phyloP scores from a whole-genome alignment of 2,113 vertebrate species.

The Nematolebias whitei region DNA sequence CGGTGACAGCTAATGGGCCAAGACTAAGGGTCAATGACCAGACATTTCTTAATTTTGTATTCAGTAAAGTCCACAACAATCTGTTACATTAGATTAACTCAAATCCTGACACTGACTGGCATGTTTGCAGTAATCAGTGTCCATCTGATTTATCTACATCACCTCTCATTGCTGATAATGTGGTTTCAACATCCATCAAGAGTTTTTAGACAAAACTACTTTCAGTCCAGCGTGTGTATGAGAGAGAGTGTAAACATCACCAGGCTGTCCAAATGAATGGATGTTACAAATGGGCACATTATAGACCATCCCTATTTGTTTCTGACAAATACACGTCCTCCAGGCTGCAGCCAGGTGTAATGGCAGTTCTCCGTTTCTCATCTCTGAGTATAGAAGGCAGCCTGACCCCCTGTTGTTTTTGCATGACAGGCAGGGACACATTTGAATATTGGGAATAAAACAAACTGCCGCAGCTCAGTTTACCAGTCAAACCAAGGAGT shows the following conservation, averaged over 20 bases:
- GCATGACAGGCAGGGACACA: conserved; percentile 22
- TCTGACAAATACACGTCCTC: conserved; percentile 58
- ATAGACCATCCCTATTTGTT: conserved; percentile 44
- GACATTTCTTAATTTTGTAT: conserved; percentile 46
- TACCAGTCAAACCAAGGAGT: conserved; percentile 20
- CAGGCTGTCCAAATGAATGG: conserved; percentile 44
- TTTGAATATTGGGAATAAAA: conserved; percentile 23
- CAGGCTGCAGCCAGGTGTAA: conserved; percentile 56
- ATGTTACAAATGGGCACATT: conserved; percentile 45
- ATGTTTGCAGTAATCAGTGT: conserved; percentile 46
- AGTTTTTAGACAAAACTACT: conserved; percentile 58
- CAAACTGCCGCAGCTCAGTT: conserved; percentile 11
- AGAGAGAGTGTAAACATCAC: conserved; percentile 32
- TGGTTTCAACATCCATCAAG: conserved; percentile 55
- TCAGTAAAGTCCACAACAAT: conserved; percentile 12
- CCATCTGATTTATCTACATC: conserved; percentile 55
- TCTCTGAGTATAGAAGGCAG: conserved; percentile 22
- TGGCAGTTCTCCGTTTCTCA: conserved; percentile 42
- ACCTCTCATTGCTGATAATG: conserved; percentile 53
- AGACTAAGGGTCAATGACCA: conserved; percentile 29
- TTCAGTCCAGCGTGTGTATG: conserved; percentile 32
- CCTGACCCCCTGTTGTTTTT: conserved; percentile 25
- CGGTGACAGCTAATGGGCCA: conserved; percentile 29
- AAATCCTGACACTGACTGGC: conserved; percentile 33
- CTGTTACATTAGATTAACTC: conserved; percentile 41